Evolutionary conservation across 2,888 invertebrate species (phyloP).

Genomic region (Hirudinaria manillensis): DNA sequence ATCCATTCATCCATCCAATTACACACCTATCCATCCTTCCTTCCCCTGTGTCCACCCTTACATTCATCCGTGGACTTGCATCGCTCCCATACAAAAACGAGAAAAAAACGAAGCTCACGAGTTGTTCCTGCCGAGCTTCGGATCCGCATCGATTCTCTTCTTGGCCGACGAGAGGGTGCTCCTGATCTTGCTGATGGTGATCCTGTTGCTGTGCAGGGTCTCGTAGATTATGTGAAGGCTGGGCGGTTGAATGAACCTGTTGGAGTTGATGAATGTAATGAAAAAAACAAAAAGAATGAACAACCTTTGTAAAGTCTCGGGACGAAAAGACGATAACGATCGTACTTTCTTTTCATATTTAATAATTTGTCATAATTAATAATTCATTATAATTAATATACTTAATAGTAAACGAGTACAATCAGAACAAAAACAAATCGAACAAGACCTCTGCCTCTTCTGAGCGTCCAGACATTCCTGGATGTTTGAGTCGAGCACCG

Average conservation of each 20-base stretch:
- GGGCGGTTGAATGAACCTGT: slow-evolving; percentile 21
- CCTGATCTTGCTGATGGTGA: slow-evolving; percentile 17
- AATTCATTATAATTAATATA: no score
- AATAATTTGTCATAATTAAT: neutral
- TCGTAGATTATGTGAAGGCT: slow-evolving; percentile 22
- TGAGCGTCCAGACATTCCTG: neutral
- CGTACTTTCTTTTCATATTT: neutral
- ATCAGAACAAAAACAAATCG: no score
- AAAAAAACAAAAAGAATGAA: neutral
- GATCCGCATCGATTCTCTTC: neutral
- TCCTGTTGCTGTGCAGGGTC: slow-evolving; percentile 24
- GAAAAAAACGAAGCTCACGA: slow-evolving; percentile 36
- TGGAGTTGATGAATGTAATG: neutral
- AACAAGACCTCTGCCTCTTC: neutral
- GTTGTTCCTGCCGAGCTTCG: neutral
- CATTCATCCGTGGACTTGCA: no score
- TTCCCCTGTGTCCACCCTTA: no score
- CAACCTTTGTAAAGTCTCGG: neutral
- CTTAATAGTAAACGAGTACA: no score
- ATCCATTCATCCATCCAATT: no score
- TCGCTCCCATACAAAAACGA: no score
- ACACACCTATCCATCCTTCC: neutral
- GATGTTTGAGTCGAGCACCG: slow-evolving; percentile 10
- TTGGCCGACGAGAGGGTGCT: neutral
- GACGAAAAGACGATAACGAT: neutral